Percentiles rank a stretch among this genome's conserved stretches.
Evolutionary conservation across 92 coral and sea anemone genomes (phyloP).

Genomic region (Porites rus): DNA sequence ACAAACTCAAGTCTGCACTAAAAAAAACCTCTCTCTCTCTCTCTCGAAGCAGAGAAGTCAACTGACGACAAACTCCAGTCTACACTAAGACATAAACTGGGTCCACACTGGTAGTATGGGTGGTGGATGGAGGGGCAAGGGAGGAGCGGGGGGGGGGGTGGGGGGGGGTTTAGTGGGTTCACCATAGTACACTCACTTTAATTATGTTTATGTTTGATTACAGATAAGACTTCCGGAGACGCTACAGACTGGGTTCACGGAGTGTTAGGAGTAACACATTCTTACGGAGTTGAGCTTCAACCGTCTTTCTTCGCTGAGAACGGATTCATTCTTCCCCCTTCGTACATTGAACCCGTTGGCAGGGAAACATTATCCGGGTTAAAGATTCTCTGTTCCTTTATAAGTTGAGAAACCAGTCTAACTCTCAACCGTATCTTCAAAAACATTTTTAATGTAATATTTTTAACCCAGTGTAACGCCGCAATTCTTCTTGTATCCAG

Average conservation of each 20-base stretch:
- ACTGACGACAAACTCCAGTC: too few species aligned
- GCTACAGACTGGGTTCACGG: conserved; percentile 96
- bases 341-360: conserved; percentile 81
- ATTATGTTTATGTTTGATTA: background rate
- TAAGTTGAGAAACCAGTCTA: background rate
- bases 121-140: too few species aligned
- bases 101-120: too few species aligned
- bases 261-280: conserved; percentile 87
- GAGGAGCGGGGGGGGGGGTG: too few species aligned
- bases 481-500: too few species aligned
- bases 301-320: conserved; percentile 66
- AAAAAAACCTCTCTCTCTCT: too few species aligned
- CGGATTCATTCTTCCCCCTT: conserved; percentile 85
- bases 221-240: conserved; percentile 97
- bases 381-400: conserved; percentile 53
- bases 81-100: too few species aligned
- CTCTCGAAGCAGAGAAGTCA: too few species aligned
- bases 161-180: too few species aligned
- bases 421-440: background rate
- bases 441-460: background rate
- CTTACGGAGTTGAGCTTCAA: conserved; percentile 94
- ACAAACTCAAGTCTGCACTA: too few species aligned
- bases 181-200: too few species aligned
- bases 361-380: conserved; percentile 83
- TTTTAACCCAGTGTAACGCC: too few species aligned